These are phyloP conservation scores for Piscicola geometra DNA, from an alignment of 2,888 invertebrate genomes.

Conservation along the genomic window DNA sequence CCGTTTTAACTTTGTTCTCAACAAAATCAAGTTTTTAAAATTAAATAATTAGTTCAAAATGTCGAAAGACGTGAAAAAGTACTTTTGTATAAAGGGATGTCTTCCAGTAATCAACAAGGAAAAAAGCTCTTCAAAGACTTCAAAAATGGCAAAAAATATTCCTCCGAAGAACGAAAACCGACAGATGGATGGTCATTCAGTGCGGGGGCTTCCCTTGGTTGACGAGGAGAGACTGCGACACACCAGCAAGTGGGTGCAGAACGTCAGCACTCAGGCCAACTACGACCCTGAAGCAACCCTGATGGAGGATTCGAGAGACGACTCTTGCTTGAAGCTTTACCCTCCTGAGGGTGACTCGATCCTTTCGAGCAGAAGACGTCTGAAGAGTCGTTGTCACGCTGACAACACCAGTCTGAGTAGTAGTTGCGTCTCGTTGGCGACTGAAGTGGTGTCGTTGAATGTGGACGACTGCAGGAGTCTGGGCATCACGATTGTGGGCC, in stretches of 20 bases:
- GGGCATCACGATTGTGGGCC: constrained; percentile 36
- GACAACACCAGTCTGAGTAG: constrained; percentile 28
- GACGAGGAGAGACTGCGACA: constrained; percentile 27
- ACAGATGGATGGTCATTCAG: neutral
- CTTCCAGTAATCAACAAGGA: neutral
- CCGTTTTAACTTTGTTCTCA: too few relatives aligned
- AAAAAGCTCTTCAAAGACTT: neutral
- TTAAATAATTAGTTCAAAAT: neutral
- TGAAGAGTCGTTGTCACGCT: constrained; percentile 10
- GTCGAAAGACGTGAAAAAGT: constrained; percentile 14
- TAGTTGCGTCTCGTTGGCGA: constrained; percentile 34
- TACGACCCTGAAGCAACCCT: constrained; percentile 29
- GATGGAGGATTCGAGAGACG: neutral
- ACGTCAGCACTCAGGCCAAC: constrained; percentile 35
- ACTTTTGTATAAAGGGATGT: neutral
- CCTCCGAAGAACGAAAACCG: too few relatives aligned
- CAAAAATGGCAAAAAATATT: neutral
- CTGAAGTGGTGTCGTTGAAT: constrained; percentile 33
- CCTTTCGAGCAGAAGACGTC: neutral
- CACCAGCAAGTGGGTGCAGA: constrained; percentile 36
- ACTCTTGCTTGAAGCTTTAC: neutral
- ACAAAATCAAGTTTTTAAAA: constrained; percentile 2
- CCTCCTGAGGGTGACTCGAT: neutral
- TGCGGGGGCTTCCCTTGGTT: neutral
- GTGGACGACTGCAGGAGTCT: constrained; percentile 34